Evolutionary conservation across 2,113 vertebrate species (phyloP).

Genomic region (Tragelaphus scriptus): DNA sequence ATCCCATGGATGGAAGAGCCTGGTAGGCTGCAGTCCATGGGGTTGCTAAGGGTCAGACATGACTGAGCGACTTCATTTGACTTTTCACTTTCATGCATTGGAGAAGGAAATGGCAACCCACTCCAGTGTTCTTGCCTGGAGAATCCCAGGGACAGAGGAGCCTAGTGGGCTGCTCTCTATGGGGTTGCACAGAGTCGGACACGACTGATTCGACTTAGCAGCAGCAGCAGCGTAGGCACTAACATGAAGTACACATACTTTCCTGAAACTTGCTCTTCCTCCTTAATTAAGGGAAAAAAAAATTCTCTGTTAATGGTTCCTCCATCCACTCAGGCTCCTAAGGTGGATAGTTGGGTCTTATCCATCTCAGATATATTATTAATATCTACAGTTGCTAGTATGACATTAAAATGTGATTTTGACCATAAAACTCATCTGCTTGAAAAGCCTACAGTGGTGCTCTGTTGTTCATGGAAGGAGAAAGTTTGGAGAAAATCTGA

Average conservation of each 20-base stretch:
- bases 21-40: too few relatives aligned
- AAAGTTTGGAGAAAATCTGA: neutral
- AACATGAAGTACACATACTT: neutral
- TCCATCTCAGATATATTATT: neutral
- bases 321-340: neutral
- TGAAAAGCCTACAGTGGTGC: neutral
- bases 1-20: too few relatives aligned
- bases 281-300: neutral
- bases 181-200: too few relatives aligned
- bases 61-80: too few relatives aligned
- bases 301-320: neutral
- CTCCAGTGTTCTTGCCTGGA: too few relatives aligned
- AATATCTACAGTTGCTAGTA: neutral
- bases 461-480: neutral
- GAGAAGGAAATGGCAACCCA: too few relatives aligned
- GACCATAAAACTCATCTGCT: neutral
- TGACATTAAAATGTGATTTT: conserved; percentile 18
- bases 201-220: too few relatives aligned
- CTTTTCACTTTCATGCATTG: too few relatives aligned
- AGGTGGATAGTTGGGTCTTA: neutral
- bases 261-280: neutral
- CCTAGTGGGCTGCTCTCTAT: too few relatives aligned
- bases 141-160: too few relatives aligned
- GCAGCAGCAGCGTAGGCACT: neutral
- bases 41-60: too few relatives aligned